Percentiles rank a stretch among this genome's conserved stretches.
phyloP scores from a whole-genome alignment of 1,140 invertebrate genomes.

The Dysdera silvatica region DNA sequence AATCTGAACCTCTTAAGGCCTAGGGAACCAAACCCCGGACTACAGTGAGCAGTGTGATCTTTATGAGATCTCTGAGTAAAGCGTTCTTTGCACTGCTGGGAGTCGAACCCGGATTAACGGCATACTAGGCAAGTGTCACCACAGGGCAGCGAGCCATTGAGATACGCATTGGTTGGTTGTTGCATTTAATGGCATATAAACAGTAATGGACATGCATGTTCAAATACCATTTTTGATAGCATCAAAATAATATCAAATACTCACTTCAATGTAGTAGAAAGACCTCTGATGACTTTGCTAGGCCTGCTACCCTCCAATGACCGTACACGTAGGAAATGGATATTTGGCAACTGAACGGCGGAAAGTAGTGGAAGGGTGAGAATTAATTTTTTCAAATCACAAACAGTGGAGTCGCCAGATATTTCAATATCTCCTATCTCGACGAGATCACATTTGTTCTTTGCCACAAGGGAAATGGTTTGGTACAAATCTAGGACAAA shows the following conservation, averaged over 20 bases:
- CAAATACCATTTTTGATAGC: too few relatives aligned
- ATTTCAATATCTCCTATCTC: slow-evolving; percentile 27
- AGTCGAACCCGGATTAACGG: too few relatives aligned
- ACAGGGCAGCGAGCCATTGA: too few relatives aligned
- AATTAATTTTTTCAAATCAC: slow-evolving; percentile 16
- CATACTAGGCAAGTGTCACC: too few relatives aligned
- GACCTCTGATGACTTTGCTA: slow-evolving; percentile 14
- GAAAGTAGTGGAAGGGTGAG: slow-evolving; percentile 17
- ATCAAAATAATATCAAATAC: not conserved
- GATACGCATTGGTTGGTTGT: too few relatives aligned
- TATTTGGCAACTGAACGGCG: slow-evolving; percentile 1
- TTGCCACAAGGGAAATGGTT: not conserved
- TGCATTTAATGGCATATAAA: too few relatives aligned
- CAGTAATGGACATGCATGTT: too few relatives aligned
- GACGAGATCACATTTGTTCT: not conserved
- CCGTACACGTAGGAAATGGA: slow-evolving; percentile 8
- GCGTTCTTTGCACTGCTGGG: too few relatives aligned
- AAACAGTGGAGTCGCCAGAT: slow-evolving; percentile 19
- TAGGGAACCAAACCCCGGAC: too few relatives aligned
- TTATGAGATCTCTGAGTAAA: too few relatives aligned
- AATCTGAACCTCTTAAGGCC: too few relatives aligned
- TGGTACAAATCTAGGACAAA: slow-evolving; percentile 10
- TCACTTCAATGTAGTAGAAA: slow-evolving; percentile 17
- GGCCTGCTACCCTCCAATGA: slow-evolving; percentile 16
- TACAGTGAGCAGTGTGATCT: too few relatives aligned